Evolutionary conservation across 2,888 invertebrate species (phyloP).

Genomic region (Synergus japonicus): DNA sequence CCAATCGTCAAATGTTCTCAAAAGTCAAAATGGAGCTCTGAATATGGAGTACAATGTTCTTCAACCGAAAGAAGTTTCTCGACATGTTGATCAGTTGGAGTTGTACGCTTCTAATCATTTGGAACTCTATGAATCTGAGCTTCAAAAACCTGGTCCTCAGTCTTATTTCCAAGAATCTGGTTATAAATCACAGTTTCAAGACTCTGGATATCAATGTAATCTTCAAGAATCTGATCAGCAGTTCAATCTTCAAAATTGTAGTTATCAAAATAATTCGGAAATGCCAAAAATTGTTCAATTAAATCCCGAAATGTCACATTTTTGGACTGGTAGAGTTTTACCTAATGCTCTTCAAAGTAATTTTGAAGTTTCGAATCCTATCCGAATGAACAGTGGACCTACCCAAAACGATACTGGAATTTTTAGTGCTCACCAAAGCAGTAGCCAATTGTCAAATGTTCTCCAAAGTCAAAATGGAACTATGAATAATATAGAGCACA

Average conservation of each 20-base stretch:
- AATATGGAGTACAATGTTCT: background rate
- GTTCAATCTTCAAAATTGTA: background rate
- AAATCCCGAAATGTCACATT: background rate
- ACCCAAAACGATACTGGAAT: background rate
- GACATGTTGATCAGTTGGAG: background rate
- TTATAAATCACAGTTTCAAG: background rate
- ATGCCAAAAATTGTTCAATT: background rate
- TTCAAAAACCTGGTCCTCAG: background rate
- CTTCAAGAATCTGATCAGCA: background rate
- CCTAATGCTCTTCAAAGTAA: background rate
- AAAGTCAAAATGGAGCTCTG: background rate
- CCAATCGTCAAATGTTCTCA: background rate
- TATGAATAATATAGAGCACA: background rate
- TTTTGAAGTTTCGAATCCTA: background rate
- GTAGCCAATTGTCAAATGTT: background rate
- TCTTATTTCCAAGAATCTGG: background rate
- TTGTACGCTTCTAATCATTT: background rate
- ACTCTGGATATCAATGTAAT: background rate
- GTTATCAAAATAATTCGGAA: background rate
- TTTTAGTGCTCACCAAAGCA: background rate
- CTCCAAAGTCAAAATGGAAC: background rate
- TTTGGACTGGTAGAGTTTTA: background rate
- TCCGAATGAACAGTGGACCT: background rate
- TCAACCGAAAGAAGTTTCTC: background rate
- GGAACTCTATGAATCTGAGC: background rate